Conservation (phyloP, 53 echinoderm and acorn worm genomes). For the Astropecten irregularis region DNA sequence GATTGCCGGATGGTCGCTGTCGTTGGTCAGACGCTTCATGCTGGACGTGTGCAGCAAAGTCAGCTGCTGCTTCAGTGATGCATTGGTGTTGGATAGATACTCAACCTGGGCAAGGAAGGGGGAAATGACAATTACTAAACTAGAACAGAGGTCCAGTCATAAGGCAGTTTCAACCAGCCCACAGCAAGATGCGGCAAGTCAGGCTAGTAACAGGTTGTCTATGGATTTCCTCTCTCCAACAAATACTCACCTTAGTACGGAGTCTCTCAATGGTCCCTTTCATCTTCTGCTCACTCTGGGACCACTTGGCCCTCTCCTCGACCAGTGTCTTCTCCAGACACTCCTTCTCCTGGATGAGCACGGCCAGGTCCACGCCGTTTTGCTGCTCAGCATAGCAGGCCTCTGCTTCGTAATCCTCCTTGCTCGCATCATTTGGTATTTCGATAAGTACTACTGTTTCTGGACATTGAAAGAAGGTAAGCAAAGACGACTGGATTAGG, state of each 20-base stretch:
- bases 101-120: constrained; percentile 32
- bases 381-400: constrained; percentile 14
- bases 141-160: too few relatives aligned
- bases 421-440: neutral
- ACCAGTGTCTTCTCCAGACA: constrained; percentile 24
- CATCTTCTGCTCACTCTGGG: constrained; percentile 9
- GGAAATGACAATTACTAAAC: too few relatives aligned
- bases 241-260: constrained; percentile 30
- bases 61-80: constrained; percentile 52
- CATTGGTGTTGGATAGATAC: constrained; percentile 36
- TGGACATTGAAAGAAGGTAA: neutral
- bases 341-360: constrained; percentile 45
- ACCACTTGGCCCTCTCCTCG: constrained; percentile 19
- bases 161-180: too few relatives aligned
- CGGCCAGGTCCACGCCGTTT: neutral
- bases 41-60: constrained; percentile 36
- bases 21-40: constrained; percentile 35
- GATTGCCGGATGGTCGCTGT: constrained; percentile 33
- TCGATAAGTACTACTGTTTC: constrained; percentile 54
- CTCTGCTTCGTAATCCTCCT: neutral
- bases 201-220: neutral
- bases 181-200: neutral
- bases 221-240: neutral
- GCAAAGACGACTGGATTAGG: too few relatives aligned
- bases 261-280: constrained; percentile 47